Evolutionary conservation across 2,888 invertebrate genomes (phyloP), one percentile per base, ranked within the genome.

Genomic region (Drosophila demipolita): DNA sequence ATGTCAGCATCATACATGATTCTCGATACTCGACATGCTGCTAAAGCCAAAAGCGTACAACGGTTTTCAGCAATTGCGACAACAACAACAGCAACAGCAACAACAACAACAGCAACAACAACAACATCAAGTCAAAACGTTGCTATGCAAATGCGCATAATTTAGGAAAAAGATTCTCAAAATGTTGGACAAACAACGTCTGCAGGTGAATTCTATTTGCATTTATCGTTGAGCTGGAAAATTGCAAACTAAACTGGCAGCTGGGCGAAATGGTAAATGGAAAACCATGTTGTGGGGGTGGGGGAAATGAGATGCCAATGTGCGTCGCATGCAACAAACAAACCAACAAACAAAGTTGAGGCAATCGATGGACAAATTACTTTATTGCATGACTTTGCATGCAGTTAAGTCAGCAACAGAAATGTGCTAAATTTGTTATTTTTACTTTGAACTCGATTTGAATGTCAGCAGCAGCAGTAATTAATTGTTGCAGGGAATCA

Each of bases 131-230:
- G 50, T n/a, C 42, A 33, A 55, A 64, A 49, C 59, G 55, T 57
- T 50, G 64, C 64, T 69, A 49, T 57, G 73, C 65, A 84, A 86
- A 86, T 88, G 87, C 78, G 81, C 87, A 87, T 88, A 87, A 87
- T 88, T 87, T 87, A 88, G 76, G 75, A 78, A 82, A 80, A 79
- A 78, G 82, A 87, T 86, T 86, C 87, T 73, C 73, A 67, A 71
- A 85, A 83, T 85, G 85, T 85, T 85, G 87, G 81, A 81, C 83
- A 85, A 85, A 81, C 85, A 83, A 72, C 80, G 86, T 84, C 89
- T 86, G 87, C 87, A 88, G 87, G 89, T 87, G 82, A 87, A 87
- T 86, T 88, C 87, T 84, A 87, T 87, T 87, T 87, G 83, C 89
- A 87, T 89, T 87, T 86, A 87, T 87, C 84, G 87, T 87, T 84